phyloP scores from a whole-genome alignment of 2,113 vertebrate species.

The Nanorana parkeri region DNA sequence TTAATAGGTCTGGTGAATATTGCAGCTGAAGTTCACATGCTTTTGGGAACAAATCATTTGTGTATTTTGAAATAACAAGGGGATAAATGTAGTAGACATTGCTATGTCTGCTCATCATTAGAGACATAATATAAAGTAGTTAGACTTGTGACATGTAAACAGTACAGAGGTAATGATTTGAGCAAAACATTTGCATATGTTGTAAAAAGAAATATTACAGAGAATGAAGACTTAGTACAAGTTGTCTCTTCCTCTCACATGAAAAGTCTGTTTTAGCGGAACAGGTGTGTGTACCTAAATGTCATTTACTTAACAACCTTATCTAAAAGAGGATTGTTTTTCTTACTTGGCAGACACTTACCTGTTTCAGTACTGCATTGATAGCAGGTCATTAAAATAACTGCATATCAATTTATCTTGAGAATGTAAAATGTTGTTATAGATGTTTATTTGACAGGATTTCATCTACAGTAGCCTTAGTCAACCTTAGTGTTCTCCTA shows the following conservation, averaged over 20 bases:
- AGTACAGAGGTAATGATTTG: neutral
- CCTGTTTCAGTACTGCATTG: neutral
- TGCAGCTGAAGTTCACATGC: no score
- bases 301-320: neutral
- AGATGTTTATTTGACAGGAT: neutral
- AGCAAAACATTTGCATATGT: neutral
- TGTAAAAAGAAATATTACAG: constrained; percentile 7
- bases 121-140: constrained; percentile 6
- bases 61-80: no score
- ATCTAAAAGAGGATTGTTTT: constrained; percentile 11
- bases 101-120: neutral
- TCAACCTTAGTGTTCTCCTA: neutral
- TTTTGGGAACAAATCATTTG: no score
- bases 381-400: constrained; percentile 8
- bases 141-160: constrained; percentile 5
- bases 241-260: neutral
- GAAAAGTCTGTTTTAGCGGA: neutral
- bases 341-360: neutral
- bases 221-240: neutral
- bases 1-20: no score
- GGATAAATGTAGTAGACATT: no score
- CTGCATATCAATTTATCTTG: neutral
- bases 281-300: neutral
- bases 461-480: neutral
- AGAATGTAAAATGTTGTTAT: neutral